These are phyloP conservation scores for Dermolepida albohirtum DNA, from an alignment of 2,888 invertebrate species.

Conservation along the genomic window DNA sequence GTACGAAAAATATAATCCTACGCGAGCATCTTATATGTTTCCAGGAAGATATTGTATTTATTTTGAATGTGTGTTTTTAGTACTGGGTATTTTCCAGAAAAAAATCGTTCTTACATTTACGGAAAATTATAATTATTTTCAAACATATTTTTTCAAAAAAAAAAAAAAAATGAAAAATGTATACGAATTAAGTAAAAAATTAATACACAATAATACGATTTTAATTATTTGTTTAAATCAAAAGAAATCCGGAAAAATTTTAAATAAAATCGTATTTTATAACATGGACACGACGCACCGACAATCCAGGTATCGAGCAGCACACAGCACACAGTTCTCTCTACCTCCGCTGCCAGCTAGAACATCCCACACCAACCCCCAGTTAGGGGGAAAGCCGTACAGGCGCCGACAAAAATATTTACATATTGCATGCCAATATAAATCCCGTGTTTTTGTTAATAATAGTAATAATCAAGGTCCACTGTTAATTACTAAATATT, in stretches of 20 bases:
- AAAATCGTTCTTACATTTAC: too few relatives aligned
- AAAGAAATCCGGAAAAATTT: conserved; percentile 27
- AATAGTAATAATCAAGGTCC: conserved; percentile 2
- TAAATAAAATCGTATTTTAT: conserved; percentile 51
- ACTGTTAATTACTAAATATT: too few relatives aligned
- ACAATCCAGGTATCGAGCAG: conserved; percentile 62
- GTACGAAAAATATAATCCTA: conserved; percentile 5
- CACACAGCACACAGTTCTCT: conserved; percentile 29
- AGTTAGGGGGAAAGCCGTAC: conserved; percentile 64
- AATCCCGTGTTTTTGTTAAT: conserved; percentile 29
- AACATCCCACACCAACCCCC: conserved; percentile 60
- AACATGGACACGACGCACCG: conserved; percentile 59
- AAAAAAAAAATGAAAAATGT: too few relatives aligned
- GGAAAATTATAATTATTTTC: too few relatives aligned
- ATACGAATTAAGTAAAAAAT: too few relatives aligned
- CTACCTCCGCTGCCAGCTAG: conserved; percentile 52
- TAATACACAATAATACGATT: too few relatives aligned
- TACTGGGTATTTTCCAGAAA: too few relatives aligned
- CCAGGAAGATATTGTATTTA: conserved; percentile 1
- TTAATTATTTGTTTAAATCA: neutral
- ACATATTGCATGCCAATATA: conserved; percentile 60
- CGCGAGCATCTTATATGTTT: neutral
- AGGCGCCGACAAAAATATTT: conserved; percentile 70
- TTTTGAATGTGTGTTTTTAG: too few relatives aligned
- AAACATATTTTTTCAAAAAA: too few relatives aligned